phyloP scores from a whole-genome alignment of 30 jellyfish, hydroid and myxozoan species.

The Hydra vulgaris region DNA sequence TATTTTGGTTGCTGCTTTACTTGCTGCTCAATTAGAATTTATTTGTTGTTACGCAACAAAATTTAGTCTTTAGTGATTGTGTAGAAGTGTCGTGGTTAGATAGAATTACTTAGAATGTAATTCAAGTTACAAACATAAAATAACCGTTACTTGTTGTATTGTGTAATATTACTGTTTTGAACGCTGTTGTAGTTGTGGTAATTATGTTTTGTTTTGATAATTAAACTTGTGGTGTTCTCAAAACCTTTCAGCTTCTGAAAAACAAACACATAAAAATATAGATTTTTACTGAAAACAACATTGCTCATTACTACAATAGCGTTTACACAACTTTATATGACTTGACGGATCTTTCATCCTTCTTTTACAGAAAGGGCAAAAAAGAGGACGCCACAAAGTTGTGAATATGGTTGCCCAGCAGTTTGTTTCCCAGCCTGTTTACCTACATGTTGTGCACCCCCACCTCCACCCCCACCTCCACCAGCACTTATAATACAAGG shows the following conservation, averaged over 20 bases:
- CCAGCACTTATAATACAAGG: conserved; percentile 93
- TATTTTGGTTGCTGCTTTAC: neutral
- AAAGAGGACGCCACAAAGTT: conserved; percentile 38
- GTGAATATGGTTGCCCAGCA: conserved; percentile 73
- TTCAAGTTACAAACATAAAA: neutral
- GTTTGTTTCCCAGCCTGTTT: conserved; percentile 90
- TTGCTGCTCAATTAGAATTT: neutral
- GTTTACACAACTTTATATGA: neutral
- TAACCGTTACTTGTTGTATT: neutral
- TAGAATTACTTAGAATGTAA: neutral
- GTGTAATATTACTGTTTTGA: neutral
- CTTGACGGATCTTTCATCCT: conserved; percentile 7
- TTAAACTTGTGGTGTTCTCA: neutral
- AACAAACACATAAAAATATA: neutral
- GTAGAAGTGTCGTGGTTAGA: neutral
- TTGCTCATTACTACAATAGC: neutral
- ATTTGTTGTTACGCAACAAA: neutral
- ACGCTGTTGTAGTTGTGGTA: neutral
- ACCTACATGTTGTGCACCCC: conserved; percentile 70
- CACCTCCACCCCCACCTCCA: conserved; percentile 99
- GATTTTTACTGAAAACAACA: neutral
- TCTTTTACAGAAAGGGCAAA: conserved; percentile 30
- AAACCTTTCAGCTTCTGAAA: neutral
- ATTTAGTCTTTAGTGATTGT: neutral
- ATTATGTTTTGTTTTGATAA: neutral